phyloP scores from a whole-genome alignment of 2,113 vertebrate genomes.

The Dinomys branickii region DNA sequence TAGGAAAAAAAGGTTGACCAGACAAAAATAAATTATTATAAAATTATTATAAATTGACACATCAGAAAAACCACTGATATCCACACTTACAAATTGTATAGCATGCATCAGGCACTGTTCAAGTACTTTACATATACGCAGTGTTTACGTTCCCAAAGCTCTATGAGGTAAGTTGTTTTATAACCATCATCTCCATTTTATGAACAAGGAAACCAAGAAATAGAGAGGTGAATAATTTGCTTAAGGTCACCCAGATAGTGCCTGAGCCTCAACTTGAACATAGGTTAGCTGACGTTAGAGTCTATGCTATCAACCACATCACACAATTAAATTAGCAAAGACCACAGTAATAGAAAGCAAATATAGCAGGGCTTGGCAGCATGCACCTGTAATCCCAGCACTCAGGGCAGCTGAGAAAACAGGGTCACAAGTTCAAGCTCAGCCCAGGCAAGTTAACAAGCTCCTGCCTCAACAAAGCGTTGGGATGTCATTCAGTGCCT shows the following conservation, averaged over 20 bases:
- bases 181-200: not conserved
- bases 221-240: not conserved
- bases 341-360: not conserved
- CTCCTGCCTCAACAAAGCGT: not conserved
- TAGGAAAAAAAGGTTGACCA: not conserved
- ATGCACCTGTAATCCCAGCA: not conserved
- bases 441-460: not conserved
- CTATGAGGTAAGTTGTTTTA: not conserved
- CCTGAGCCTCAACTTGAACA: not conserved
- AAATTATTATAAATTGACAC: not conserved
- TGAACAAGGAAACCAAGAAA: not conserved
- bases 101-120: too few species aligned
- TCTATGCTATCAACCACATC: not conserved
- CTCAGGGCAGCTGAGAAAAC: not conserved
- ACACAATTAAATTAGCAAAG: not conserved
- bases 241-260: not conserved
- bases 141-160: not conserved
- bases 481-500: not conserved
- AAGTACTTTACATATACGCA: not conserved
- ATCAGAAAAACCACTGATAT: not conserved
- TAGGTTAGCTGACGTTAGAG: not conserved
- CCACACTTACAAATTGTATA: not conserved
- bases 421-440: not conserved
- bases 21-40: not conserved
- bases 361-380: not conserved